A percentile compares a stretch with the other conserved stretches of the same genome.
Evolutionary conservation across 92 coral and sea anemone species (phyloP).

Genomic region (Actinernus sp.): DNA sequence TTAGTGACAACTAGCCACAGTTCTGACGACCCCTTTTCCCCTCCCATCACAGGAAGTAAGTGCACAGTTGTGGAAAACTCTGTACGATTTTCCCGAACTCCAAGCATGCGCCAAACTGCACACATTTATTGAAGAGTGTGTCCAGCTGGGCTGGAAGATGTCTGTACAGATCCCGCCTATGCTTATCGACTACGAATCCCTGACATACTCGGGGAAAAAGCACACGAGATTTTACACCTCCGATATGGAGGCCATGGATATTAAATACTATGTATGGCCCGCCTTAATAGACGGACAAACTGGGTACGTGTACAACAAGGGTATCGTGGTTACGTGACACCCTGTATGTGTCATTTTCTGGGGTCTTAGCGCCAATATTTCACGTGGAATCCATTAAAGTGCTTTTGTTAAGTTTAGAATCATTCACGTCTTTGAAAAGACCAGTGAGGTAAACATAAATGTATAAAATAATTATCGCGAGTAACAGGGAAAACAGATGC

Average conservation of each 20-base stretch:
- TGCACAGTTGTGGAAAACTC: slow-evolving; percentile 80
- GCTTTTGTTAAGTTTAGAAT: no score
- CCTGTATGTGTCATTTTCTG: background rate
- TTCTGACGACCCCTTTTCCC: no score
- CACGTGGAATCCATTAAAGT: no score
- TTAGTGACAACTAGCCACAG: no score
- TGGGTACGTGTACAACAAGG: slow-evolving; percentile 77
- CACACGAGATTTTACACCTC: slow-evolving; percentile 84
- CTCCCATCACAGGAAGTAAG: slow-evolving; percentile 66
- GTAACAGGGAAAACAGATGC: no score
- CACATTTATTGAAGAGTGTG: slow-evolving; percentile 89
- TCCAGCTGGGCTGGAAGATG: slow-evolving; percentile 88
- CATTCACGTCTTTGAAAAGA: no score
- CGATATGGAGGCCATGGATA: slow-evolving; percentile 35
- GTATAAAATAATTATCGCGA: no score
- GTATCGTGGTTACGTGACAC: slow-evolving; percentile 84
- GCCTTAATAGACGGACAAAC: slow-evolving; percentile 81
- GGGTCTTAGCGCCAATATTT: no score
- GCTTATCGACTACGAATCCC: slow-evolving; percentile 75
- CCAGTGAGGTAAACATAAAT: no score
- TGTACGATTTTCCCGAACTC: slow-evolving; percentile 96
- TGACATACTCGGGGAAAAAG: slow-evolving; percentile 56
- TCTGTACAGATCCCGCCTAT: slow-evolving; percentile 88
- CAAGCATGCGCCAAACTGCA: slow-evolving; percentile 67
- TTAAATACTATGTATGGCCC: slow-evolving; percentile 94